phyloP scores from a whole-genome alignment of 2,797 vertebrate genomes.

The Rhynchonycteris naso region DNA sequence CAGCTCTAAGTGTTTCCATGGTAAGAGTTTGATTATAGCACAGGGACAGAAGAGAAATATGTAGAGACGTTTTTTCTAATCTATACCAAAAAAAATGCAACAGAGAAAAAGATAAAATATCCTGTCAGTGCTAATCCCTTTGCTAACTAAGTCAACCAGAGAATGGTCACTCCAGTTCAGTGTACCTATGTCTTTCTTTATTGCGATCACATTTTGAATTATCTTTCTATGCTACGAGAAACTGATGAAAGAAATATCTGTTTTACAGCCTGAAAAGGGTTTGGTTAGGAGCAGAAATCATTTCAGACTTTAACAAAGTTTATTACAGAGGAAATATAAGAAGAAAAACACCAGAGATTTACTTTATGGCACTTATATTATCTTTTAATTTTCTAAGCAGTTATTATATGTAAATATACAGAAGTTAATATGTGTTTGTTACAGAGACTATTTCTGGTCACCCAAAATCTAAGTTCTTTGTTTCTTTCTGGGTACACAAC shows the following conservation, averaged over 20 bases:
- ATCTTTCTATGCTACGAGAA: conserved; percentile 43
- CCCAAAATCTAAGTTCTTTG: neutral
- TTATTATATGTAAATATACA: neutral
- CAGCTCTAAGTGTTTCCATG: neutral
- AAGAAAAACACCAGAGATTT: neutral
- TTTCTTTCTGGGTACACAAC: neutral
- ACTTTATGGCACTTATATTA: neutral
- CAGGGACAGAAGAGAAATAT: conserved; percentile 13
- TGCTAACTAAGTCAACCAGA: conserved; percentile 62
- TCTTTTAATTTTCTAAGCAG: neutral
- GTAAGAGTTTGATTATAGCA: neutral
- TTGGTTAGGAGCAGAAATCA: conserved; percentile 6
- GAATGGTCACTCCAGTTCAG: conserved; percentile 50
- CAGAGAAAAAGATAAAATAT: conserved; percentile 65
- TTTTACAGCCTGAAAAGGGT: conserved; percentile 18
- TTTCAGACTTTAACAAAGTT: neutral
- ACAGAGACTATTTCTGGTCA: neutral
- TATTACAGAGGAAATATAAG: neutral
- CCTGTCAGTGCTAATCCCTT: conserved; percentile 54
- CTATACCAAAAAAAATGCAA: neutral
- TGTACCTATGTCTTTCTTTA: conserved; percentile 54
- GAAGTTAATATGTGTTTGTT: conserved; percentile 2
- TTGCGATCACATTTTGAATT: conserved; percentile 59
- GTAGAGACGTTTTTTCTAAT: neutral
- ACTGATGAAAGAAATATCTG: conserved; percentile 48